Evolutionary conservation across 1,140 invertebrate genomes (phyloP).

Genomic region (Eupristina koningsbergeri): DNA sequence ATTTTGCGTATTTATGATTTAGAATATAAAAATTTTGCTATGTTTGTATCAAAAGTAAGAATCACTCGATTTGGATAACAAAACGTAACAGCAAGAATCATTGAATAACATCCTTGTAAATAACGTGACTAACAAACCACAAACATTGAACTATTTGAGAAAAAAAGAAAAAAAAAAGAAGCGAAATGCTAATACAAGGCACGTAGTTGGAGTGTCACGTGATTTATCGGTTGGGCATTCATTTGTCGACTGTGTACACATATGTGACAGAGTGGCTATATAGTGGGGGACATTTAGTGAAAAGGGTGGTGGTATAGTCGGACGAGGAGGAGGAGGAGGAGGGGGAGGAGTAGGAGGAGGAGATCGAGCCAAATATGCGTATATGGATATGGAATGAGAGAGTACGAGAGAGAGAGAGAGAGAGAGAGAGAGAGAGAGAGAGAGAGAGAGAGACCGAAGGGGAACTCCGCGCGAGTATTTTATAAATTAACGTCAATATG

Average conservation of each 20-base stretch:
- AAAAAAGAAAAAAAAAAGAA: too few species aligned
- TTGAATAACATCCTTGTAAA: constrained; percentile 7
- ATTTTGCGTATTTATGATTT: not conserved
- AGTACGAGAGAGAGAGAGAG: not conserved
- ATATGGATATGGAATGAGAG: too few species aligned
- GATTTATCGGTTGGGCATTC: constrained; percentile 42
- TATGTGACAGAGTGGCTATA: not conserved
- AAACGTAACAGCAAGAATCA: not conserved
- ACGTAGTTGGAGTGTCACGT: not conserved
- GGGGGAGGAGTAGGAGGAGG: too few species aligned
- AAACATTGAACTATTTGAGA: not conserved
- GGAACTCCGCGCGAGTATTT: constrained; percentile 64
- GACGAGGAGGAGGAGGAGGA: too few species aligned
- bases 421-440: constrained; percentile 28
- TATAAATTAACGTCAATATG: constrained; percentile 70
- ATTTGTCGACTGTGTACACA: constrained; percentile 10
- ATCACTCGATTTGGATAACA: not conserved
- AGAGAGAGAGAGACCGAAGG: constrained; percentile 43
- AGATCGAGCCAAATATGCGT: constrained; percentile 5
- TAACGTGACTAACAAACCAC: not conserved
- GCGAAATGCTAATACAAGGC: constrained; percentile 17
- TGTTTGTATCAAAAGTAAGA: too few species aligned
- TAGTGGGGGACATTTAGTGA: constrained; percentile 43
- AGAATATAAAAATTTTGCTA: too few species aligned
- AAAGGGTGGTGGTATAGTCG: too few species aligned